phyloP scores from a whole-genome alignment of 2,888 invertebrate species.

The Polyommatus iphigenia region DNA sequence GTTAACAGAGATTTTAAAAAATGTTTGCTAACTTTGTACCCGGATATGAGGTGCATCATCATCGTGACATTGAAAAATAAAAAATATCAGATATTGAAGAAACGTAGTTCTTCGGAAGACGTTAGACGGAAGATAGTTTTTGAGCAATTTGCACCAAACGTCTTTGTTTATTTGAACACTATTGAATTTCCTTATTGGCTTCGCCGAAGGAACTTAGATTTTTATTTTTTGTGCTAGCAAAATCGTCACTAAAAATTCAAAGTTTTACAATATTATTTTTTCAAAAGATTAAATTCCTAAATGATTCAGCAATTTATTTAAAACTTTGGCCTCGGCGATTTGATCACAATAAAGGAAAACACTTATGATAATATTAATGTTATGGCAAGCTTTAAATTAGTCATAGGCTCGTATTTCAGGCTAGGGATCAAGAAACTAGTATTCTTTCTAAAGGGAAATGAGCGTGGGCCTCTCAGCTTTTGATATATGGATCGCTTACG shows the following conservation, averaged over 20 bases:
- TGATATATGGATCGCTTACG: not conserved
- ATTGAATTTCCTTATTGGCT: not conserved
- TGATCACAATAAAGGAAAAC: no score
- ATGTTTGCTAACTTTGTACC: not conserved
- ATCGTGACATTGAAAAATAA: not conserved
- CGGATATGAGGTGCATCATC: not conserved
- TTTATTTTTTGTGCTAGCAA: not conserved
- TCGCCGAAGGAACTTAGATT: not conserved
- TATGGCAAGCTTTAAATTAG: not conserved
- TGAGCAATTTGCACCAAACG: not conserved
- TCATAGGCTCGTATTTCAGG: not conserved
- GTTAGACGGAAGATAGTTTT: not conserved
- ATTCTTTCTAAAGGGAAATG: not conserved
- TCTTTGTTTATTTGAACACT: not conserved
- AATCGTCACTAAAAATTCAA: no score
- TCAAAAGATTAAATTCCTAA: not conserved
- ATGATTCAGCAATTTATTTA: not conserved
- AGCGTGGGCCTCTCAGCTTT: not conserved
- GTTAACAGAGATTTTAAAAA: no score
- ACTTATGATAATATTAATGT: not conserved
- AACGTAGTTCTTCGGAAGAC: not conserved
- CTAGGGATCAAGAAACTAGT: not conserved
- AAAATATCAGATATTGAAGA: conserved; percentile 9
- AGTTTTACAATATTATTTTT: no score
- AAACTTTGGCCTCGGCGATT: not conserved